Evolutionary conservation across 2,797 vertebrate species (phyloP).

Genomic region (Oreochromis mossambicus): DNA sequence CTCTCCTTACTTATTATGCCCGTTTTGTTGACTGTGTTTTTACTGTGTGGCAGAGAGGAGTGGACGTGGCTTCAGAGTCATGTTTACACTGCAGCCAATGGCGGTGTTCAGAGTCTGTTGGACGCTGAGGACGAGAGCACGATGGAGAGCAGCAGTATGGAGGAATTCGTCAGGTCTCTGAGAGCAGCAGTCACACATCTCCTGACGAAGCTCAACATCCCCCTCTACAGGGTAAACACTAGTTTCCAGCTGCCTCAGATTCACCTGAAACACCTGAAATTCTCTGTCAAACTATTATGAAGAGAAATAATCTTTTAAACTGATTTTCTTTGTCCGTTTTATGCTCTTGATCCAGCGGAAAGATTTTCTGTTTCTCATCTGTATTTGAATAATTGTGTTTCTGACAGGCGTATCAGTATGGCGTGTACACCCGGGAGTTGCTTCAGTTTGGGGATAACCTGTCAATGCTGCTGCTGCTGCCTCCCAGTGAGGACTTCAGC

Average conservation of each 20-base stretch:
- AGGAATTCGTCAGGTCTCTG: slow-evolving; percentile 67
- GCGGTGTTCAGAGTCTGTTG: slow-evolving; percentile 59
- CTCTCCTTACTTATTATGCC: neutral
- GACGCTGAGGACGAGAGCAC: slow-evolving; percentile 38
- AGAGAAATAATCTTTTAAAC: neutral
- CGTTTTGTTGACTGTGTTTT: neutral
- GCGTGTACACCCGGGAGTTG: slow-evolving; percentile 77
- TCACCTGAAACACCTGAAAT: neutral
- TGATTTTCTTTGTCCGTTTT: neutral
- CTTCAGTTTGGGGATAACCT: slow-evolving; percentile 75
- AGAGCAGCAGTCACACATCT: slow-evolving; percentile 72
- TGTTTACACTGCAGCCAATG: slow-evolving; percentile 60
- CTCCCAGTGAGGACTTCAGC: slow-evolving; percentile 80
- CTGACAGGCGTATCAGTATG: slow-evolving; percentile 73
- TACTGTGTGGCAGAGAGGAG: slow-evolving; percentile 69
- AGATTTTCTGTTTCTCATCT: neutral
- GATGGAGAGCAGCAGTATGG: slow-evolving; percentile 57
- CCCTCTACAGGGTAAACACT: slow-evolving; percentile 75
- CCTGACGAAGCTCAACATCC: slow-evolving; percentile 79
- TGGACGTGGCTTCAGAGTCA: slow-evolving; percentile 79
- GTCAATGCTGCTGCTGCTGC: slow-evolving; percentile 77
- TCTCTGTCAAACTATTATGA: neutral
- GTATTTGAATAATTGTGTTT: neutral
- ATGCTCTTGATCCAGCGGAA: neutral
- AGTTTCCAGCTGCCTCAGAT: neutral